These are phyloP conservation scores for Oryzias woworae DNA, from an alignment of 2,113 vertebrate genomes.

Conservation along the genomic window DNA sequence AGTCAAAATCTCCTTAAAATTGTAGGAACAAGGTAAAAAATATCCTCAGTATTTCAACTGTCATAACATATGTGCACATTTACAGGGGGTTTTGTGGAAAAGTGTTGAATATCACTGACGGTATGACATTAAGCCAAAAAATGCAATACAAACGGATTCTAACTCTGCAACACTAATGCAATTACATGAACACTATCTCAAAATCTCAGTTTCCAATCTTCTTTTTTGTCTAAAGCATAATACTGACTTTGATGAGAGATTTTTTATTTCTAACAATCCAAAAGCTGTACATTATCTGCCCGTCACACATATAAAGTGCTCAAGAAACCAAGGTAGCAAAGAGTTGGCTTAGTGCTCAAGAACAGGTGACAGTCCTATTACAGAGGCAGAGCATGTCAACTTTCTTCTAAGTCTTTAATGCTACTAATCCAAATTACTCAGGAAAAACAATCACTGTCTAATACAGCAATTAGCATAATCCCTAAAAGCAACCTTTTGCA, in stretches of 20 bases:
- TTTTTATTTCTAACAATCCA: conserved; percentile 2
- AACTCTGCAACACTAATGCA: background rate
- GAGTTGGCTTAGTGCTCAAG: conserved; percentile 20
- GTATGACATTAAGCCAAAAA: conserved; percentile 2
- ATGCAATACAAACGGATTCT: background rate
- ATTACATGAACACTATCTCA: conserved; percentile 6
- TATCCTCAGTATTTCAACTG: too few relatives aligned
- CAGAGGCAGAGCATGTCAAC: conserved; percentile 40
- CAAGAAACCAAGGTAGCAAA: background rate
- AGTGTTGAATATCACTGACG: background rate
- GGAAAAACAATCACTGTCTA: conserved; percentile 65
- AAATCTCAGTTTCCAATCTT: conserved; percentile 3
- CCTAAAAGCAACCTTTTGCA: conserved; percentile 63
- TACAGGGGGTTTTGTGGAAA: background rate
- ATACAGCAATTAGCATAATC: conserved; percentile 74
- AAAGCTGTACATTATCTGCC: background rate
- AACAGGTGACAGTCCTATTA: conserved; percentile 47
- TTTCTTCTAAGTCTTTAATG: conserved; percentile 50
- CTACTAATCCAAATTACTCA: conserved; percentile 64
- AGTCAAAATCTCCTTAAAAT: too few relatives aligned
- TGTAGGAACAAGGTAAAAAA: too few relatives aligned
- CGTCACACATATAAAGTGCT: conserved; percentile 10
- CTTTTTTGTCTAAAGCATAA: conserved; percentile 7
- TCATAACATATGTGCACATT: too few relatives aligned
- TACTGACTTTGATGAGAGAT: conserved; percentile 1